These are phyloP conservation scores for Glaucopsyche alexis DNA, from an alignment of 2,888 invertebrate genomes.

Conservation along the genomic window DNA sequence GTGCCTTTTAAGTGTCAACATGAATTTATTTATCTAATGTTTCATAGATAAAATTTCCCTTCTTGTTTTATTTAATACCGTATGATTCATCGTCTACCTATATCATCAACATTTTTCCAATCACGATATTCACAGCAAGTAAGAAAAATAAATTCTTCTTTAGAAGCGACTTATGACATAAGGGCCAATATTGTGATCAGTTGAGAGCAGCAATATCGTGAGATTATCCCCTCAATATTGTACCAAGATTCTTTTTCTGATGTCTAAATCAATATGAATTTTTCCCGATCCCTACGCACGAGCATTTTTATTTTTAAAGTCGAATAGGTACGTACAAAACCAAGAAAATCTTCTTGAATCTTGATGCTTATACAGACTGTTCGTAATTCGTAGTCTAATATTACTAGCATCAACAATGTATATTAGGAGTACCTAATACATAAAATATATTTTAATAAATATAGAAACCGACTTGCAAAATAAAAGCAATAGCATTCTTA, in stretches of 20 bases:
- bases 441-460: too few relatives aligned
- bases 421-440: too few relatives aligned
- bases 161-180: slow-evolving; percentile 7
- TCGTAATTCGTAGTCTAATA: too few relatives aligned
- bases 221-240: slow-evolving; percentile 25
- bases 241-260: slow-evolving; percentile 18
- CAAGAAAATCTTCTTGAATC: too few relatives aligned
- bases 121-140: background rate
- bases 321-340: background rate
- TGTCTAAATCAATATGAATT: slow-evolving; percentile 21
- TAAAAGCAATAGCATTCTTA: too few relatives aligned
- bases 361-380: too few relatives aligned
- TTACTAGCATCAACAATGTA: too few relatives aligned
- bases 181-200: slow-evolving; percentile 22
- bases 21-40: too few relatives aligned
- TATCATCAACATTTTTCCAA: slow-evolving; percentile 1
- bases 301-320: background rate
- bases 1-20: too few relatives aligned
- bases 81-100: background rate
- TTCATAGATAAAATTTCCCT: too few relatives aligned
- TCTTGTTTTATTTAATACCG: background rate
- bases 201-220: slow-evolving; percentile 23
- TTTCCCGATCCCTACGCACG: background rate
- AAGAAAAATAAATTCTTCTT: slow-evolving; percentile 19
- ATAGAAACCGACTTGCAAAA: too few relatives aligned